Conservation (phyloP, 1,140 invertebrate species). For the Bombus huntii region DNA sequence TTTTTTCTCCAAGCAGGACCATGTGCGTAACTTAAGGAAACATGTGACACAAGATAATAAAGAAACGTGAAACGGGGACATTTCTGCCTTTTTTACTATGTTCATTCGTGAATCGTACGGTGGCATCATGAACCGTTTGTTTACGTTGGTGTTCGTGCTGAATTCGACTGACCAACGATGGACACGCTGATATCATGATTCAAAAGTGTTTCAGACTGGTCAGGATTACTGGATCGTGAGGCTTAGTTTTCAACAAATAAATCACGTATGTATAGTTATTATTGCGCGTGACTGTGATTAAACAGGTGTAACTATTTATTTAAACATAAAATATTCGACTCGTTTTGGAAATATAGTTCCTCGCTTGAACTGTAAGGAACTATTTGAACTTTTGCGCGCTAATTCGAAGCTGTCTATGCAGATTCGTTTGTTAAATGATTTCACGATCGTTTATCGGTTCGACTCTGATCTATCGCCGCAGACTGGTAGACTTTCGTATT, state of each 20-base stretch:
- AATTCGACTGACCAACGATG: not conserved
- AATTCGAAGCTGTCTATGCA: not conserved
- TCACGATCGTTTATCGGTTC: constrained; percentile 9
- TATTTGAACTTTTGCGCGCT: constrained; percentile 19
- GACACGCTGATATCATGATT: constrained; percentile 26
- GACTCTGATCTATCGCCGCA: constrained; percentile 3
- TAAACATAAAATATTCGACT: not conserved
- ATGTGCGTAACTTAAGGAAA: not conserved
- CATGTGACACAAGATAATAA: not conserved
- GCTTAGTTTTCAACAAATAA: not conserved
- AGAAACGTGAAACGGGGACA: not conserved
- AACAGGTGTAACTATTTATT: not conserved
- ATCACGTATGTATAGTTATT: constrained; percentile 24
- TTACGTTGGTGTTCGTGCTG: constrained; percentile 10
- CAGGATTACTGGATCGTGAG: constrained; percentile 38
- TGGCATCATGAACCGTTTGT: constrained; percentile 8
- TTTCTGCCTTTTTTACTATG: constrained; percentile 2
- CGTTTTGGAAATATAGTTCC: no score
- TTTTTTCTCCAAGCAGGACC: not conserved
- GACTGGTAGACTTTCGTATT: not conserved
- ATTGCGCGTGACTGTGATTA: not conserved
- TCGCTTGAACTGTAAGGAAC: not conserved
- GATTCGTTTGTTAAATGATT: constrained; percentile 3
- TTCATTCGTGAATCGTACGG: not conserved
- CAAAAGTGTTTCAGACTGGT: constrained; percentile 17